Percentiles rank a stretch among this genome's conserved stretches.
Evolutionary conservation across 2,113 vertebrate genomes (phyloP).

Genomic region (Pleuronectes platessa): DNA sequence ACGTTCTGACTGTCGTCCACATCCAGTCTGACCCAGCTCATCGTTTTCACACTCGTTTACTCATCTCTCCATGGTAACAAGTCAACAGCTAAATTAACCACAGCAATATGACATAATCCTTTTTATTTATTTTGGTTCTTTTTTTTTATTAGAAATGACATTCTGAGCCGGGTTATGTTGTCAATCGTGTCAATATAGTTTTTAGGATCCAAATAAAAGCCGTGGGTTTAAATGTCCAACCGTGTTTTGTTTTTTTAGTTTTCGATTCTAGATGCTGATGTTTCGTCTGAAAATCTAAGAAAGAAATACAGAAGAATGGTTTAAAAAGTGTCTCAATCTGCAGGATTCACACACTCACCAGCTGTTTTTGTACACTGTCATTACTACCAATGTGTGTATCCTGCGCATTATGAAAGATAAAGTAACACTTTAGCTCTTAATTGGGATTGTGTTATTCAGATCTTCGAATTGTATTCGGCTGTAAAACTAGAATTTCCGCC

Average conservation of each 20-base stretch:
- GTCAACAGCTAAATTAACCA: conserved; percentile 35
- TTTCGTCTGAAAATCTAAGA: no score
- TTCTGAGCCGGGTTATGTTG: conserved; percentile 76
- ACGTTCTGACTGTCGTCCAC: conserved; percentile 8
- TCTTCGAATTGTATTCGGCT: no score
- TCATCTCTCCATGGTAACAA: conserved; percentile 36
- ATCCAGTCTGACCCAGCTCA: conserved; percentile 29
- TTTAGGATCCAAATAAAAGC: conserved; percentile 81
- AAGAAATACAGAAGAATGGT: no score
- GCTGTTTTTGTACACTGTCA: no score
- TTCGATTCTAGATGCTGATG: no score
- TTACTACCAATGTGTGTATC: no score
- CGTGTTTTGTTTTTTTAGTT: background rate
- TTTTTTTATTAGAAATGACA: conserved; percentile 57
- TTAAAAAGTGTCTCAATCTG: no score
- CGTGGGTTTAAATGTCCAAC: conserved; percentile 70
- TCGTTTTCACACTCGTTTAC: conserved; percentile 37
- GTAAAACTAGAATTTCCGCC: no score
- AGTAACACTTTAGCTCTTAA: no score
- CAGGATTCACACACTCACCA: no score
- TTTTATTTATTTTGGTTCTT: conserved; percentile 64
- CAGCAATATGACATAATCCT: conserved; percentile 38
- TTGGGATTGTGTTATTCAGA: no score
- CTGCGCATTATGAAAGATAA: no score
- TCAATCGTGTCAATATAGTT: conserved; percentile 80